These are phyloP conservation scores for Tokudaia muenninki DNA, from an alignment of 2,797 vertebrate species.

Conservation along the genomic window DNA sequence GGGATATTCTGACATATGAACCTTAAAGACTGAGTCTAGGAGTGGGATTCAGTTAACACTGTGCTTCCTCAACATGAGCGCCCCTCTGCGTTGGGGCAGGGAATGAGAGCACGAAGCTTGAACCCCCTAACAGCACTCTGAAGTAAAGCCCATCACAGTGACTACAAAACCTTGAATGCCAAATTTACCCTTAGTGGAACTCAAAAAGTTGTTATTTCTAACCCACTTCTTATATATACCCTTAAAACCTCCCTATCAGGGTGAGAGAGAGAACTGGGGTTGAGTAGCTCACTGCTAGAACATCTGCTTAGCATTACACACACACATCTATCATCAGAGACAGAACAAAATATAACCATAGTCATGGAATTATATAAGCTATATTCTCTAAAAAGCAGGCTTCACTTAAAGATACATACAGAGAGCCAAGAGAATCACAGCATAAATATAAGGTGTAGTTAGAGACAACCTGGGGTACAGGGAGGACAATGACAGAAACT, in stretches of 20 bases:
- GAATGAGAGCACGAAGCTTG: neutral
- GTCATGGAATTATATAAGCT: conserved; percentile 25
- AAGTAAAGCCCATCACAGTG: neutral
- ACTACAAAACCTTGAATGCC: neutral
- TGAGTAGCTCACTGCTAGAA: neutral
- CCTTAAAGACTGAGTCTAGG: neutral
- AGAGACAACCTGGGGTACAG: neutral
- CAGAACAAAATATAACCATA: neutral
- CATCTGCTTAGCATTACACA: neutral
- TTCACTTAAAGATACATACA: neutral
- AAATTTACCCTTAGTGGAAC: neutral
- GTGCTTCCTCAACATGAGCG: neutral
- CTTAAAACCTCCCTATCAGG: neutral
- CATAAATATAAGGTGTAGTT: neutral
- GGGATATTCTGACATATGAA: neutral
- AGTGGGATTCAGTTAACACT: neutral
- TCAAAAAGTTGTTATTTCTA: neutral
- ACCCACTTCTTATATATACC: neutral
- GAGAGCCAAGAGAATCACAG: neutral
- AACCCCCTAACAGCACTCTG: neutral
- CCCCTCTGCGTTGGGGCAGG: neutral
- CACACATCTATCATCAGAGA: neutral
- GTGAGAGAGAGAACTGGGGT: too few relatives aligned
- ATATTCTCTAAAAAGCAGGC: neutral
- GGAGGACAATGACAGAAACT: neutral